A percentile compares a stretch with the other conserved stretches of the same genome.
These are phyloP conservation scores for Synaphobranchus kaupii DNA, from an alignment of 2,797 vertebrate species.

Conservation along the genomic window DNA sequence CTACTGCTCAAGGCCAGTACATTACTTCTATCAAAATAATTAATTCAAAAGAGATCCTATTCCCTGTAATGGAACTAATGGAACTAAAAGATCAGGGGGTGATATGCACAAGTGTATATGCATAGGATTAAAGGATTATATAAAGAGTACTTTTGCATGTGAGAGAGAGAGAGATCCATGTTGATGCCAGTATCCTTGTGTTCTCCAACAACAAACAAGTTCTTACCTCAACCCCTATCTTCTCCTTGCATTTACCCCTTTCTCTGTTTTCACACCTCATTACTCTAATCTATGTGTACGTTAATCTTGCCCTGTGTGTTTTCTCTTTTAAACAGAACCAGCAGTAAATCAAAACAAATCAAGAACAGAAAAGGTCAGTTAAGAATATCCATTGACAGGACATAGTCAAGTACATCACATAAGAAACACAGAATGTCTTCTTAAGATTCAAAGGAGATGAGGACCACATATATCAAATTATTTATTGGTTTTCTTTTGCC, in stretches of 20 bases:
- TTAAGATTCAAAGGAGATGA: background rate
- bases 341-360: slow-evolving; percentile 29
- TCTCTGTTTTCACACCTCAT: slow-evolving; percentile 1
- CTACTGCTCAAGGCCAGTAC: background rate
- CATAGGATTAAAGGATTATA: background rate
- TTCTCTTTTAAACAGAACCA: slow-evolving; percentile 12
- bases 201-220: slow-evolving; percentile 27
- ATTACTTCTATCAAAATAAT: background rate
- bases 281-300: slow-evolving; percentile 15
- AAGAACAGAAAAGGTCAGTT: slow-evolving; percentile 16
- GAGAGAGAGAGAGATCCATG: background rate
- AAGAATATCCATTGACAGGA: background rate
- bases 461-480: too few relatives aligned
- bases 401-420: background rate
- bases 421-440: background rate
- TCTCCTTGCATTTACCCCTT: background rate
- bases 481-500: too few relatives aligned
- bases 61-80: background rate
- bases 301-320: slow-evolving; percentile 5
- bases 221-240: slow-evolving; percentile 15
- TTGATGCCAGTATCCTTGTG: slow-evolving; percentile 14
- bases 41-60: background rate
- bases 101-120: background rate
- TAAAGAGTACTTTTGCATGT: background rate
- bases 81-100: background rate